Evolutionary conservation across 2,888 invertebrate genomes (phyloP), one percentile per base, ranked within the genome.

Genomic region (Zhuqinia jingwanae): DNA sequence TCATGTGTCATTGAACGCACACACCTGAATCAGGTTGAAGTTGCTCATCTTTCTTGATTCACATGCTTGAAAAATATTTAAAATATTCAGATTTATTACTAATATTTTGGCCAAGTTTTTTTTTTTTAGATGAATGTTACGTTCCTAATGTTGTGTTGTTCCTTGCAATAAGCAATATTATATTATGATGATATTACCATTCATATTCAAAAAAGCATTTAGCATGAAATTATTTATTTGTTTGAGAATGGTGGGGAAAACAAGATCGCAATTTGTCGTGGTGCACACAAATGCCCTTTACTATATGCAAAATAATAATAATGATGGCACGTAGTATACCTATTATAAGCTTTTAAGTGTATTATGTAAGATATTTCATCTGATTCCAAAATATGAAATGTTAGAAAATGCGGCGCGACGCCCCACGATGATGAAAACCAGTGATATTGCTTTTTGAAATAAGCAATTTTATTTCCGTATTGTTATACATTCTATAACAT

Each of bases 1-100:
- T 53, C 58, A 20, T 76, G 84, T 78, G 84, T 84, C 84, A 84
- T 84, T 84, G 84, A 84, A 84, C 84, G 84, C 65, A 36, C 8
- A 8, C 36, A 36, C n/a, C n/a, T 13, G 17, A 17, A 2, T 65
- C 36, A 20, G 13, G n/a, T n/a, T n/a, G n/a, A n/a, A n/a, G n/a
- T n/a, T n/a, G n/a, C n/a, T n/a, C n/a, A n/a, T 17, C 58, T 58
- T 25, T 10, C 22, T 6, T 13, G 25, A 45, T 45, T 45, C 13
- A 11, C 13, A 13, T 45, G 47, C 47, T n/a, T n/a, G n/a, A n/a
- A n/a, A n/a, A n/a, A n/a, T n/a, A n/a, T n/a, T n/a, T n/a, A n/a
- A n/a, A n/a, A n/a, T n/a, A n/a, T n/a, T n/a, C n/a, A n/a, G n/a
- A n/a, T n/a, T n/a, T n/a, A n/a, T n/a, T n/a, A n/a, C n/a, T n/a